These are phyloP conservation scores for Beroe ovata DNA, from an alignment of 37 sponge, comb jelly and placozoan genomes.

Conservation along the genomic window DNA sequence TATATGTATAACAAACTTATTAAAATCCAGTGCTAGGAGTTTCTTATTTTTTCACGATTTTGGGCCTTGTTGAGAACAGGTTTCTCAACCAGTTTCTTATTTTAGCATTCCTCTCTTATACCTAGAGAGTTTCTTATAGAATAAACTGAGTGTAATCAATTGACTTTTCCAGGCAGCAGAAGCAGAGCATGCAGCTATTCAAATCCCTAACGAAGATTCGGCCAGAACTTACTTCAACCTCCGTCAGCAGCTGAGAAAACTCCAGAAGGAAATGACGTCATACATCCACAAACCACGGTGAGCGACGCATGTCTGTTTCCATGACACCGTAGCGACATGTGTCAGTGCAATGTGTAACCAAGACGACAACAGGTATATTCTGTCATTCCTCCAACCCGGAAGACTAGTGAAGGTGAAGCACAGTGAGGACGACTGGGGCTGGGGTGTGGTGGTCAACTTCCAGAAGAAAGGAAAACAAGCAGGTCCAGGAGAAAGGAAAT, in stretches of 20 bases:
- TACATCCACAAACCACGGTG: conserved; percentile 66
- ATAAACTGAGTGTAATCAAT: too few species aligned
- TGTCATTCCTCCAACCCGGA: conserved; percentile 96
- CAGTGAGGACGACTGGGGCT: conserved; percentile 91
- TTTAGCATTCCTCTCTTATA: too few species aligned
- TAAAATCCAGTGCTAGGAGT: too few species aligned
- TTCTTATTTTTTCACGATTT: too few species aligned
- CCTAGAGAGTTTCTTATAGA: too few species aligned
- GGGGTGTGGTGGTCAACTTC: conserved; percentile 94
- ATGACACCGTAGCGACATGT: not conserved
- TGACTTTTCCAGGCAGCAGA: conserved; percentile 68
- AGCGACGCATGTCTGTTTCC: not conserved
- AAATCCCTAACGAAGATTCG: conserved; percentile 78
- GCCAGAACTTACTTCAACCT: conserved; percentile 84
- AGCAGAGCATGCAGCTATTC: conserved; percentile 74
- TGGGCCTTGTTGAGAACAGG: too few species aligned
- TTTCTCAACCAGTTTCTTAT: too few species aligned
- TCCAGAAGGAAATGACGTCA: conserved; percentile 73
- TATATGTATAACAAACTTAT: too few species aligned
- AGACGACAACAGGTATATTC: conserved; percentile 73
- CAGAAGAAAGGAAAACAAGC: conserved; percentile 88
- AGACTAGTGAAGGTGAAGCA: conserved; percentile 79
- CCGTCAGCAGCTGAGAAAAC: conserved; percentile 80
- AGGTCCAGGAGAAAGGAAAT: too few species aligned
- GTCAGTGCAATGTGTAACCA: not conserved